A percentile compares a stretch with the other conserved stretches of the same genome.
These are phyloP conservation scores for Plagodis dolabraria DNA, from an alignment of 2,888 invertebrate species.

Conservation along the genomic window DNA sequence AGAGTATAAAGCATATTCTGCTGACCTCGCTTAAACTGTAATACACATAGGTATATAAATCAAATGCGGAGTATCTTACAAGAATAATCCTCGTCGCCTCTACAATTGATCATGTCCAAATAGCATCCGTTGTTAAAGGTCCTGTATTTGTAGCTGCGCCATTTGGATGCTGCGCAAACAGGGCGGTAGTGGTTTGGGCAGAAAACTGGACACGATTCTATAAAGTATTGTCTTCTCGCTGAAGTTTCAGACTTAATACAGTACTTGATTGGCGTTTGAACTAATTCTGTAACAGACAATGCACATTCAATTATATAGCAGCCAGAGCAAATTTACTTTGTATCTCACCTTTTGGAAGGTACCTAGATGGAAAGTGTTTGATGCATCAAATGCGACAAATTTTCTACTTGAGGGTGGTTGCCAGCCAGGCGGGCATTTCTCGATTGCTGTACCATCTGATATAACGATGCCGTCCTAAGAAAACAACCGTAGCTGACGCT, in stretches of 20 bases:
- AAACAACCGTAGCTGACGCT: too few relatives aligned
- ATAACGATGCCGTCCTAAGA: too few relatives aligned
- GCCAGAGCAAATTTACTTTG: too few relatives aligned
- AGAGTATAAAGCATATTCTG: not conserved
- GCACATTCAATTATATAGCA: too few relatives aligned
- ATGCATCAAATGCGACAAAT: too few relatives aligned
- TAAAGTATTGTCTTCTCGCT: slow-evolving; percentile 49
- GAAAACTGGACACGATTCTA: slow-evolving; percentile 70
- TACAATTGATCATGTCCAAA: slow-evolving; percentile 73
- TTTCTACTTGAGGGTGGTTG: too few relatives aligned
- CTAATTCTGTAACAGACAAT: slow-evolving; percentile 47
- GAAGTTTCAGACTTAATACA: slow-evolving; percentile 56
- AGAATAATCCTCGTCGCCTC: slow-evolving; percentile 61
- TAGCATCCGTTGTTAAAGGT: slow-evolving; percentile 69
- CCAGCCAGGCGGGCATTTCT: too few relatives aligned
- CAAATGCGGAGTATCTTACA: slow-evolving; percentile 29
- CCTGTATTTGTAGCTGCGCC: slow-evolving; percentile 57
- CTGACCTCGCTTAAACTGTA: too few relatives aligned
- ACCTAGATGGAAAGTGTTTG: too few relatives aligned
- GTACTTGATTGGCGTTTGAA: slow-evolving; percentile 53
- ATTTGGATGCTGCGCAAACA: slow-evolving; percentile 63
- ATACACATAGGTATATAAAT: too few relatives aligned
- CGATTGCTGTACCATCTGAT: too few relatives aligned
- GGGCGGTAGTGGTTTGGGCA: slow-evolving; percentile 71
- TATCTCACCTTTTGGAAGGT: too few relatives aligned